Evolutionary conservation across 2,797 vertebrate genomes (phyloP), one percentile per base, ranked within the genome.

Genomic region (Pseudopleuronectes americanus): DNA sequence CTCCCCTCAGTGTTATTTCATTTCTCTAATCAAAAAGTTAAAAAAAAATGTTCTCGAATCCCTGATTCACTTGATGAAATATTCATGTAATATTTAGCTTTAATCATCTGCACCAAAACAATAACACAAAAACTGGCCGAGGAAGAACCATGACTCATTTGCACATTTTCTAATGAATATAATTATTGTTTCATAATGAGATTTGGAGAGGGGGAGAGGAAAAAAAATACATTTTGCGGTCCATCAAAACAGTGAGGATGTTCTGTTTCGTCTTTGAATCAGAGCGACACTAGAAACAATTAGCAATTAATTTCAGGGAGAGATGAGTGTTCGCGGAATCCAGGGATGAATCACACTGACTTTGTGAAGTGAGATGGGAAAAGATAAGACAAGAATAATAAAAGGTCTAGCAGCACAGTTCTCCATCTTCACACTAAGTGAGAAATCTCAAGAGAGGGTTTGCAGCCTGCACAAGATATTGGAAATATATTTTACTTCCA

Each of bases 161-260:
- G 84, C 87, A 90, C 64, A 86, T 89, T 84, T 90, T 91, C 64
- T 89, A 92, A 93, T 94, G 87, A 93, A 93, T 90, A 90, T 88
- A 90, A 91, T 92, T 90, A 92, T 87, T 87, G 66, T 87, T 83
- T 85, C 80, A 66, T 90, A 92, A 92, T 93, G 87, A 88, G 78
- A 87, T 92, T 87, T 87, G 57, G 48, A 21, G 17, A 26, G 8
- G n/a, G 36, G 21, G 49, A 64, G 43, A 45, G 61, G 19, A 6
- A 13, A 33, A 57, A 38, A 53, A 43, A 60, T 64, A 76, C 55
- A 77, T 70, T 72, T 69, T 71, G 77, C 80, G 64, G 71, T 86
- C 80, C 71, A 85, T 90, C 86, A 86, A 77, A 85, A 86, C 57
- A 57, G 71, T 12, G 74, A 77, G 76, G 59, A 67, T 51, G 52